Conservation (phyloP, 64 coral and sea anemone genomes). For the Porites lutea region DNA sequence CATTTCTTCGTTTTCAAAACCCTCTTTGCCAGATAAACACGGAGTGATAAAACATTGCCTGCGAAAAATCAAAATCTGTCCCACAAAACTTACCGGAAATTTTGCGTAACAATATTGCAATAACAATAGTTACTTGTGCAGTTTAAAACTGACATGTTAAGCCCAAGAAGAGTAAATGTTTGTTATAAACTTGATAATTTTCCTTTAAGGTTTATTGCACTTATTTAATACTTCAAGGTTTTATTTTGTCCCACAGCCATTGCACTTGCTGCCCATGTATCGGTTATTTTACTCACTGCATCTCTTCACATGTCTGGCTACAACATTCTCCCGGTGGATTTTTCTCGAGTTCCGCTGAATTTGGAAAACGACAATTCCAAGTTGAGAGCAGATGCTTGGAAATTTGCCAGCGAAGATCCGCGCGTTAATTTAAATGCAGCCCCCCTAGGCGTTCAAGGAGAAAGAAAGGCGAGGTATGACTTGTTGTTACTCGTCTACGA, state of each 20-base stretch:
- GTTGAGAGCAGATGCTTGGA: slow-evolving; percentile 58
- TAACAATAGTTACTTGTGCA: too few relatives aligned
- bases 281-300: slow-evolving; percentile 30
- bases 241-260: slow-evolving; percentile 4
- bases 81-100: too few relatives aligned
- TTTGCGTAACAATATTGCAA: too few relatives aligned
- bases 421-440: slow-evolving; percentile 16
- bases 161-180: not conserved
- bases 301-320: slow-evolving; percentile 31
- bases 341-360: slow-evolving; percentile 45
- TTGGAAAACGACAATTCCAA: slow-evolving; percentile 37
- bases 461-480: slow-evolving; percentile 13
- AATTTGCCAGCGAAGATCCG: slow-evolving; percentile 25
- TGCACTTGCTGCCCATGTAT: slow-evolving; percentile 12
- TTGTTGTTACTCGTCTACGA: slow-evolving; percentile 54
- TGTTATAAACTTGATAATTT: too few relatives aligned
- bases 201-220: too few relatives aligned
- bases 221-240: not conserved
- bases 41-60: too few relatives aligned
- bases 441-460: not conserved
- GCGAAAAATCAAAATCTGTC: too few relatives aligned
- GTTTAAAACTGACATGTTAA: not conserved
- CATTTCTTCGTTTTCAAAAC: too few relatives aligned
- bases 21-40: too few relatives aligned
- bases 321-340: slow-evolving; percentile 51